These are phyloP conservation scores for Nephrotoma appendiculata DNA, from an alignment of 2,888 invertebrate genomes.

Conservation along the genomic window DNA sequence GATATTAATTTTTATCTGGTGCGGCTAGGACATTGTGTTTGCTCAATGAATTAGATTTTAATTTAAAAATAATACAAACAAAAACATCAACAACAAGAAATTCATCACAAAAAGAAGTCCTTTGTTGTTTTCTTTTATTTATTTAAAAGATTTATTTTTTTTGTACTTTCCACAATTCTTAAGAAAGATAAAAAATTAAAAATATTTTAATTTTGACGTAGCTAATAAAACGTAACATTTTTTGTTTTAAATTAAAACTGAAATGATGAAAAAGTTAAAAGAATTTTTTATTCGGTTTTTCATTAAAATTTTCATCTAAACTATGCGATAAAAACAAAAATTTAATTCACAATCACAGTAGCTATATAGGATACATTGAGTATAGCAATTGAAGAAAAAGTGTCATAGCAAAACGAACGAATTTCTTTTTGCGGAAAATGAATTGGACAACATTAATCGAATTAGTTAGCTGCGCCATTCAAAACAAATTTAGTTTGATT, in stretches of 20 bases:
- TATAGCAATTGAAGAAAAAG: too few species aligned
- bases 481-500: too few species aligned
- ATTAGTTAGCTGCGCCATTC: too few species aligned
- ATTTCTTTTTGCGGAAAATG: too few species aligned
- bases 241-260: background rate
- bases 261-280: background rate
- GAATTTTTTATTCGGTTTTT: background rate
- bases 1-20: background rate
- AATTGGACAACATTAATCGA: too few species aligned
- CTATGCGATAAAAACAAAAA: too few species aligned
- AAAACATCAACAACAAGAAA: background rate
- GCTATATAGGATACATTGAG: too few species aligned
- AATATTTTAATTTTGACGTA: background rate
- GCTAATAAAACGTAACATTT: background rate
- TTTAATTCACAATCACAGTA: too few species aligned
- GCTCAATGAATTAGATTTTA: conserved; percentile 6
- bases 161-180: background rate
- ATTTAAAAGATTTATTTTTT: background rate
- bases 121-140: background rate
- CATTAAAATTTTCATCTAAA: background rate
- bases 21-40: conserved; percentile 1
- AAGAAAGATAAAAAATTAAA: background rate
- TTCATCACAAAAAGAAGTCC: background rate
- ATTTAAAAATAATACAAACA: conserved; percentile 2
- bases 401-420: too few species aligned